Evolutionary conservation across 2,888 invertebrate genomes (phyloP).

Genomic region (Aplocera efformata): DNA sequence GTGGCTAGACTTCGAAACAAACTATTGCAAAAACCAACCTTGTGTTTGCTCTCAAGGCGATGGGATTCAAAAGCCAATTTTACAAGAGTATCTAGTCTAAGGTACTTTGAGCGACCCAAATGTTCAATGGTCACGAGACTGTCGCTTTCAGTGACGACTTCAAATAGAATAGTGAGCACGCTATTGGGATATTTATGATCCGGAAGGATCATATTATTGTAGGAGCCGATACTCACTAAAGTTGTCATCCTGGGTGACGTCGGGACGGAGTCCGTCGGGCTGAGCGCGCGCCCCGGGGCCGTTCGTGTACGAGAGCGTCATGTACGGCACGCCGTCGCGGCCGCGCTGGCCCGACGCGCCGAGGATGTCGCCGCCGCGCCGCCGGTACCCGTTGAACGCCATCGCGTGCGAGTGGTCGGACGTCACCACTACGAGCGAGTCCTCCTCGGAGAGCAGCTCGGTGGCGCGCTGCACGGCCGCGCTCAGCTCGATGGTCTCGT

Average conservation of each 20-base stretch:
- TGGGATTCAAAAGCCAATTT: too few relatives aligned
- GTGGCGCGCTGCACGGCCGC: slow-evolving; percentile 74
- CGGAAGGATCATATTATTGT: too few relatives aligned
- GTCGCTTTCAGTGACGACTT: too few relatives aligned
- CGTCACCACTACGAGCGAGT: slow-evolving; percentile 88
- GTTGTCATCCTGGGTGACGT: slow-evolving; percentile 52
- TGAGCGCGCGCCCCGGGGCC: slow-evolving; percentile 82
- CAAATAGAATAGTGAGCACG: too few relatives aligned
- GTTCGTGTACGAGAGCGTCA: slow-evolving; percentile 77
- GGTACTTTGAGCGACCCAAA: too few relatives aligned
- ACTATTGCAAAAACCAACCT: too few relatives aligned
- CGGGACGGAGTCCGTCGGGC: slow-evolving; percentile 75
- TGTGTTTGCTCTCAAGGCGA: too few relatives aligned
- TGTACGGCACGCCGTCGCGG: slow-evolving; percentile 74
- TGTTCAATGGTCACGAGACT: too few relatives aligned
- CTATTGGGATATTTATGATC: too few relatives aligned
- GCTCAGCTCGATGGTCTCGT: slow-evolving; percentile 84
- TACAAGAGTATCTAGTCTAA: too few relatives aligned
- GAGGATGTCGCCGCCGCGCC: slow-evolving; percentile 59
- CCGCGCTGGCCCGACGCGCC: slow-evolving; percentile 55
- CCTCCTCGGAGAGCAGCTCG: slow-evolving; percentile 52
- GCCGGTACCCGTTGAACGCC: slow-evolving; percentile 84
- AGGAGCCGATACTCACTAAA: slow-evolving; percentile 42
- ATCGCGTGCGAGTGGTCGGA: slow-evolving; percentile 88
- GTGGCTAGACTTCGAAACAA: too few relatives aligned